Conservation (phyloP, 2,797 vertebrate genomes). For the Sebastes steindachneri region DNA sequence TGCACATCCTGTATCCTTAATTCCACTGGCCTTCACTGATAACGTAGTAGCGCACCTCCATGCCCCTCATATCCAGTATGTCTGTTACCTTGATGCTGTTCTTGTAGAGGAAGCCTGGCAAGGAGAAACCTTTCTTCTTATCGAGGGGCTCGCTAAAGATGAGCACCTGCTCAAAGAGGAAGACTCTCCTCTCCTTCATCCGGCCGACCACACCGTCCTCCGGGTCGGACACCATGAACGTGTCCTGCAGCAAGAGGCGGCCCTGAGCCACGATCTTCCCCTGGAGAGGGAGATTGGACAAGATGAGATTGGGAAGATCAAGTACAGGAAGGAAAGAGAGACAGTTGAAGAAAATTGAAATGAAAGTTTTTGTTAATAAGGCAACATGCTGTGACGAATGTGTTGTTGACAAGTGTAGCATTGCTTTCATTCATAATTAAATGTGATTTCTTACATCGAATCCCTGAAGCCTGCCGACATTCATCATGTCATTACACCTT, state of each 20-base stretch:
- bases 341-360: no score
- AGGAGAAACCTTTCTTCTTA: constrained; percentile 96
- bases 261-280: constrained; percentile 99
- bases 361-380: background rate
- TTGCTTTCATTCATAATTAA: background rate
- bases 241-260: constrained; percentile 96
- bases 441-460: constrained; percentile 89
- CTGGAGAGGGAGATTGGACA: constrained; percentile 67
- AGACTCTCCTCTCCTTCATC: constrained; percentile 95
- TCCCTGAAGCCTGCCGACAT: constrained; percentile 96
- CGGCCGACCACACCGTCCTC: constrained; percentile 87
- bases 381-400: background rate
- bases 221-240: constrained; percentile 93
- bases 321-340: background rate
- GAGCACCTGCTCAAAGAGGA: constrained; percentile 98
- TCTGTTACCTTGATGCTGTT: constrained; percentile 94
- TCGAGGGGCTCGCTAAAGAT: constrained; percentile 98
- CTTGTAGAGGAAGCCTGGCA: constrained; percentile 97
- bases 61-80: background rate
- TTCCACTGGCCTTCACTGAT: background rate
- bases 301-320: background rate
- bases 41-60: background rate
- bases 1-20: background rate
- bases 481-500: constrained; percentile 99
- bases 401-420: background rate